Evolutionary conservation across 2,113 vertebrate genomes (phyloP), one percentile per base, ranked within the genome.

Genomic region (Myanophis thanlyinensis): DNA sequence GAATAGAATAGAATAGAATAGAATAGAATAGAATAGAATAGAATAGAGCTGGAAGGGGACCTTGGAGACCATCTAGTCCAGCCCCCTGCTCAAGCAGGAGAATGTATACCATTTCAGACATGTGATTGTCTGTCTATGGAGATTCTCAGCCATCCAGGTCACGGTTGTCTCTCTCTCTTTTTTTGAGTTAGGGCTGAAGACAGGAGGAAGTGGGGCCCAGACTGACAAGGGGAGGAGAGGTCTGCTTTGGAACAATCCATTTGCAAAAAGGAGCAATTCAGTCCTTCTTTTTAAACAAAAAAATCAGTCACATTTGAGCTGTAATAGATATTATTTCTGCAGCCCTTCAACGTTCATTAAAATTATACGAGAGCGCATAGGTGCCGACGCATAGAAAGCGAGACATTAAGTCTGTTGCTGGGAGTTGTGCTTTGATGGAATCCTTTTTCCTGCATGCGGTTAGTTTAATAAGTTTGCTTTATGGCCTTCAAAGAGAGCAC

Each of bases 151-250:
- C 12, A 51, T 51, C 12, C 12, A 51, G 13, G 51, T 51, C 51
- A 13, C 15, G 51, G 51, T 15, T 3, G 49, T 51, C 49, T n/a
- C n/a, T n/a, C n/a, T n/a, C n/a, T n/a, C 12, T 12, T 51, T 51
- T 51, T 51, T 13, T 73, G 62, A 73, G n/a, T 35, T 73, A 73
- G 13, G 62, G n/a, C n/a, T 73, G 30, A 35, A n/a, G 30, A 1
- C 30, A 18, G 30, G 30, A 67, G 5, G 11, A n/a, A 59, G 22
- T 22, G 0, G 0, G 9, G 30, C 3, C 0, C 25, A 62, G 56
- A 35, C n/a, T 0, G 13, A 35, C n/a, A 6, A 2, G 0, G 30
- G 30, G n/a, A n/a, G n/a, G n/a, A n/a, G n/a, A n/a, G 30, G 12
- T 12, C 30, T 15, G 1, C 62, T 35, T 73, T 73, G 13, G 62